These are phyloP conservation scores for Cladopsammia gracilis DNA, from an alignment of 64 coral and sea anemone genomes.

Conservation along the genomic window DNA sequence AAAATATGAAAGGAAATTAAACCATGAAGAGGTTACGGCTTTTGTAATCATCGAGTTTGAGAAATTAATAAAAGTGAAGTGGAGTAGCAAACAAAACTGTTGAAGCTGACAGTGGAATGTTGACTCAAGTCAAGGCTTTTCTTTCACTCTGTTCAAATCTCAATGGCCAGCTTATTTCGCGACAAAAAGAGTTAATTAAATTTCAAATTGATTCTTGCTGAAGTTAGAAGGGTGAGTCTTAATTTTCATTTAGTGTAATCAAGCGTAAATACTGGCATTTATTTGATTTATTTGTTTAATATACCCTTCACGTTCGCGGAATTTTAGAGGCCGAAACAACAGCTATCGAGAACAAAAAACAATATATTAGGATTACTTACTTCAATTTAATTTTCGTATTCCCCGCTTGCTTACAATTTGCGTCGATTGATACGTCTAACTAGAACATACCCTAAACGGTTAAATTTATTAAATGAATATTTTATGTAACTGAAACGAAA, in stretches of 20 bases:
- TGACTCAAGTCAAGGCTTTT: not conserved
- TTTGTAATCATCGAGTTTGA: conserved; percentile 47
- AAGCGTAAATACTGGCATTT: conserved; percentile 12
- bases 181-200: conserved; percentile 54
- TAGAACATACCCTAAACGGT: not conserved
- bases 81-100: conserved; percentile 13
- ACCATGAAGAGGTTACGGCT: conserved; percentile 11
- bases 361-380: conserved; percentile 18
- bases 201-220: conserved; percentile 30
- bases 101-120: not conserved
- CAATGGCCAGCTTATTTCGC: not conserved
- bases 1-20: conserved; percentile 43
- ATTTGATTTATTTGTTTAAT: conserved; percentile 53
- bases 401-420: conserved; percentile 27
- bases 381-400: not conserved
- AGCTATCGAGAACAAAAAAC: conserved; percentile 2
- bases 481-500: not conserved
- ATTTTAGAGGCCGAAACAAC: conserved; percentile 14
- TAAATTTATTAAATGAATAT: conserved; percentile 30
- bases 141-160: not conserved
- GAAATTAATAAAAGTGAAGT: conserved; percentile 56
- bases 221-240: conserved; percentile 19
- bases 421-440: not conserved
- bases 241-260: conserved; percentile 55
- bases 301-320: not conserved